Evolutionary conservation across 2,113 vertebrate species (phyloP).

Genomic region (Macquaria australasica): DNA sequence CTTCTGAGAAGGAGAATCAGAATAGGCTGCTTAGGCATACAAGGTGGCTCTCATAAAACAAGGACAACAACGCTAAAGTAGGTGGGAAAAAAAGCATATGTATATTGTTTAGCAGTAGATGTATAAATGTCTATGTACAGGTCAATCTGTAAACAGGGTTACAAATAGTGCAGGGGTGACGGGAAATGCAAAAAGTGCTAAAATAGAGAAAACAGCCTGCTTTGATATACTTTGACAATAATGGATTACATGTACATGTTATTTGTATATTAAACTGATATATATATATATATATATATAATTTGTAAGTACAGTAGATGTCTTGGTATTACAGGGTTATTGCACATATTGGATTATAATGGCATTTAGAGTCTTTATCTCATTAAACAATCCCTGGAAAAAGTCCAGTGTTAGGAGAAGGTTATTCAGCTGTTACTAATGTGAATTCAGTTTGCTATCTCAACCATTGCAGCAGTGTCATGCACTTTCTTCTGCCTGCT

Average conservation of each 20-base stretch:
- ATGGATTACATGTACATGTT: neutral
- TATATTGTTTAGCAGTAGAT: neutral
- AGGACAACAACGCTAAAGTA: neutral
- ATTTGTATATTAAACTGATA: neutral
- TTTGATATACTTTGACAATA: neutral
- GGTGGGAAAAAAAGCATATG: too few species aligned
- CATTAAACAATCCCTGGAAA: constrained; percentile 3
- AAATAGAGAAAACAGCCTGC: neutral
- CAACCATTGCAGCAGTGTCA: neutral
- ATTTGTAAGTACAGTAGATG: neutral
- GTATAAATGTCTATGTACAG: neutral
- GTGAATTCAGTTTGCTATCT: constrained; percentile 34
- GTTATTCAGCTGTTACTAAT: constrained; percentile 28
- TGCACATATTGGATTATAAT: neutral
- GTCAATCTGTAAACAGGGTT: neutral
- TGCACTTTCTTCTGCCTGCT: neutral
- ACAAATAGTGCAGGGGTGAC: neutral
- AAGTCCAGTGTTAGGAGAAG: neutral
- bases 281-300: neutral
- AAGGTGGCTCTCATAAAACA: too few species aligned
- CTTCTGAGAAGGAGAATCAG: constrained; percentile 2
- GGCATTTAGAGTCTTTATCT: neutral
- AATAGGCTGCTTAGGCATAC: neutral
- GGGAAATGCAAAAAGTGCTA: neutral
- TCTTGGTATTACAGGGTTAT: neutral